Conservation (phyloP, 2,113 vertebrate species). For the Hiodon alosoides region DNA sequence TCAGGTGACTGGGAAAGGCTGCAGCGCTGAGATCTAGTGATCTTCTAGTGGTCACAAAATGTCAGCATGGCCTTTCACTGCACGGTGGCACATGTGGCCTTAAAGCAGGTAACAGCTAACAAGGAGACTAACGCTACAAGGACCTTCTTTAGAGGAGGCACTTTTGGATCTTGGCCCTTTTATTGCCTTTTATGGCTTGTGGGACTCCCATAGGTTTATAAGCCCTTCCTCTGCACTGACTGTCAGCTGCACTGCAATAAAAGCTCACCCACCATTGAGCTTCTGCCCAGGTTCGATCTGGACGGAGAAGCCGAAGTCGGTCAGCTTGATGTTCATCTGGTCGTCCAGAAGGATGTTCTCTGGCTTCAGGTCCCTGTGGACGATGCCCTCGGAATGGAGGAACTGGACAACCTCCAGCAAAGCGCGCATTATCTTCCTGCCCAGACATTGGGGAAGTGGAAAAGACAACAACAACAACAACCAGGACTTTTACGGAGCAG, state of each 20-base stretch:
- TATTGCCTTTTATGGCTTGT: neutral
- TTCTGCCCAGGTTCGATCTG: slow-evolving; percentile 67
- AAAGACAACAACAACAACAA: neutral
- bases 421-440: slow-evolving; percentile 88
- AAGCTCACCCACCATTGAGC: slow-evolving; percentile 72
- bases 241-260: neutral
- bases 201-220: no score
- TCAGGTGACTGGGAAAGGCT: neutral
- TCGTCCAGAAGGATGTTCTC: slow-evolving; percentile 96
- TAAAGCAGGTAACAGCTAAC: no score
- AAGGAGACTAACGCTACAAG: neutral
- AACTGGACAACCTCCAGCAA: slow-evolving; percentile 84
- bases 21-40: slow-evolving; percentile 24
- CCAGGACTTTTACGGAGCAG: neutral
- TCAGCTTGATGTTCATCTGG: slow-evolving; percentile 92
- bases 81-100: no score
- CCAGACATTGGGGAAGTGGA: slow-evolving; percentile 5
- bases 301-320: slow-evolving; percentile 91
- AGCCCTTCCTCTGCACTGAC: neutral
- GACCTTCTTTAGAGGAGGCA: neutral
- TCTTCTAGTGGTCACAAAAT: no score
- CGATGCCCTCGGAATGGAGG: slow-evolving; percentile 82
- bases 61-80: no score
- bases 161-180: neutral
- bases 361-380: slow-evolving; percentile 92